Percentiles rank a stretch among this genome's conserved stretches.
phyloP scores from a whole-genome alignment of 1,140 invertebrate species.

The Drosophila sp. region DNA sequence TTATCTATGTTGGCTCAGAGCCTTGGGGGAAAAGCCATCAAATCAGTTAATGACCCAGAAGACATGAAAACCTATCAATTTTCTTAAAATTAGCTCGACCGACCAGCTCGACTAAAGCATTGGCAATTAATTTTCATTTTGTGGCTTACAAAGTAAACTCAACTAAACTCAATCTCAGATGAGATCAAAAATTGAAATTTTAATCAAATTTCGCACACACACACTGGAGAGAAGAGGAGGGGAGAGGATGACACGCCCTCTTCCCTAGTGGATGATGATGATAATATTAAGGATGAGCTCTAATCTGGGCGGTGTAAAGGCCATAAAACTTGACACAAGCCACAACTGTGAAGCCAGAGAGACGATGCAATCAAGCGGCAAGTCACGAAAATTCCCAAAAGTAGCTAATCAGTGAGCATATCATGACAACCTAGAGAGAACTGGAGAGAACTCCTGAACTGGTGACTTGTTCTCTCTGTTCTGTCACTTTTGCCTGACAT shows the following conservation, averaged over 20 bases:
- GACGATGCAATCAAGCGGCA: constrained; percentile 61
- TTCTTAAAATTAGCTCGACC: constrained; percentile 19
- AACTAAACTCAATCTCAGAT: constrained; percentile 26
- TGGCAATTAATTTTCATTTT: constrained; percentile 62
- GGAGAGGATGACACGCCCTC: neutral
- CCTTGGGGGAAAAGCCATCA: constrained; percentile 34
- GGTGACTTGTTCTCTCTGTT: neutral
- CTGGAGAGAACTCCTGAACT: neutral
- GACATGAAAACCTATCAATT: constrained; percentile 39
- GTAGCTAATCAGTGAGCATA: constrained; percentile 62
- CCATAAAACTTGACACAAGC: constrained; percentile 38
- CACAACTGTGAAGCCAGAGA: constrained; percentile 21
- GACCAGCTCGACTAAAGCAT: constrained; percentile 15
- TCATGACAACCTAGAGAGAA: constrained; percentile 32
- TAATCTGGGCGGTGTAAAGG: constrained; percentile 14
- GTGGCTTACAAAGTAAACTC: constrained; percentile 22
- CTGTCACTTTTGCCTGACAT: constrained; percentile 2
- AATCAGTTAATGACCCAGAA: constrained; percentile 60
- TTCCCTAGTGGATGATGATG: neutral
- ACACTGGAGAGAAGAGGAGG: neutral
- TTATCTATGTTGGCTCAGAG: neutral
- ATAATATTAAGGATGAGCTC: constrained; percentile 1
- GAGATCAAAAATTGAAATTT: constrained; percentile 60
- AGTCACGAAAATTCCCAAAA: constrained; percentile 65
- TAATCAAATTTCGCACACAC: constrained; percentile 51